phyloP scores from a whole-genome alignment of 2,113 vertebrate genomes.

The Grammomys surdaster region DNA sequence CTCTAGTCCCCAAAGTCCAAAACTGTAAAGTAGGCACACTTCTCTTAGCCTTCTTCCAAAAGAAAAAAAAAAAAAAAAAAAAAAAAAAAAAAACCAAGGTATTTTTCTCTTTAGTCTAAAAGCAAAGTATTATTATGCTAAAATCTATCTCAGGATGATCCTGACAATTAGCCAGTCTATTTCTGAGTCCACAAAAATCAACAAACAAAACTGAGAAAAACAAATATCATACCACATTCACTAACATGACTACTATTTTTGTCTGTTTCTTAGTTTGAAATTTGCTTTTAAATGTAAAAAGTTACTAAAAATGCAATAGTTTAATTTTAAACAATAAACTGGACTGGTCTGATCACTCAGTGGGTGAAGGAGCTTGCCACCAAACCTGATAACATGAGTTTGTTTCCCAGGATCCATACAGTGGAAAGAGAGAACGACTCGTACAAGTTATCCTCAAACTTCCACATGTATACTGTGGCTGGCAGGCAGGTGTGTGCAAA shows the following conservation, averaged over 20 bases:
- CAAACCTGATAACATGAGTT: background rate
- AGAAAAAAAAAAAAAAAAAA: background rate
- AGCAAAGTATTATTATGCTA: background rate
- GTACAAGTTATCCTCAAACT: background rate
- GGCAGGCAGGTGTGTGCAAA: too few species aligned
- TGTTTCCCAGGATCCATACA: background rate
- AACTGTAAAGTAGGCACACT: background rate
- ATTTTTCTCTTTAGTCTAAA: background rate
- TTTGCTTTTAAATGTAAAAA: constrained; percentile 9
- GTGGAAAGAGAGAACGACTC: background rate
- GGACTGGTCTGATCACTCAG: background rate
- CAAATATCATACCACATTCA: background rate
- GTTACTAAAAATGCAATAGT: constrained; percentile 46
- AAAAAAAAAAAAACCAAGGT: background rate
- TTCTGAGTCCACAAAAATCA: constrained; percentile 50
- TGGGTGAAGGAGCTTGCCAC: background rate
- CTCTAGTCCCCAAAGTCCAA: background rate
- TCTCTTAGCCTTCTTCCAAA: constrained; percentile 48
- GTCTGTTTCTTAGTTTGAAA: background rate
- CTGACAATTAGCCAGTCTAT: constrained; percentile 27
- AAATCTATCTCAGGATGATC: constrained; percentile 18
- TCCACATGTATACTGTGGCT: background rate
- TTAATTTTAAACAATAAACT: constrained; percentile 28
- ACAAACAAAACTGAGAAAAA: constrained; percentile 57
- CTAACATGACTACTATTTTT: background rate